Evolutionary conservation across 2,797 vertebrate genomes (phyloP), one percentile per base, ranked within the genome.

Genomic region (Alectoris magna): DNA sequence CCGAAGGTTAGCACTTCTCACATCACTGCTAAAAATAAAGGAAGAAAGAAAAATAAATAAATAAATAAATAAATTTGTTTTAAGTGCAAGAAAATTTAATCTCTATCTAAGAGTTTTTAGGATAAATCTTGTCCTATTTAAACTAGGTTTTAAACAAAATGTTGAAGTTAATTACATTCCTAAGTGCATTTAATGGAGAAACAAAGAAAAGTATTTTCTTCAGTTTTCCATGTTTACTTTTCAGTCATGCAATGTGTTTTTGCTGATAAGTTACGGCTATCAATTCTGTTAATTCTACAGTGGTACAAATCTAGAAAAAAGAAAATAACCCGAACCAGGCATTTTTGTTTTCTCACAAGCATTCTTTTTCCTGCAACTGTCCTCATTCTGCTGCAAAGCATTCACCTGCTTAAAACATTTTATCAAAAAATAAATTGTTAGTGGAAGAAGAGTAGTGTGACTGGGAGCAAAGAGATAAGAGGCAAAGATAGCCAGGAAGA

Each of bases 361-460:
- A 27, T 51, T 81, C 19, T 82, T 91, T 21, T 66, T 87, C 71
- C 53, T 66, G 41, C 63, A 73, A 44, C 53, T 76, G 46, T 43
- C 66, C 60, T 88, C 4, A 1, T 76, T 81, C 39, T 84, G 39
- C 31, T 95, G 76, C 62, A 86, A 93, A 90, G 23, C 29, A 81
- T 78, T 73, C 59, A 82, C 60, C 36, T 85, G 44, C 74, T 93
- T 80, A 91, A 67, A 88, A 83, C 21, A 87, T 41, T 93, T 78
- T 55, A 94, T 70, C 60, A 87, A 64, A 90, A 90, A 90, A 73
- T n/a, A 88, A 94, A 90, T 10, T 53, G 62, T 77, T 81, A 79
- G 75, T 63, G 39, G 39, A 92, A 83, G 62, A 92, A 83, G 69
- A 69, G 43, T 91, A 93, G 79, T 76, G 76, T 92, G 82, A 90